Evolutionary conservation across 2,888 invertebrate species (phyloP), one percentile per base, ranked within the genome.

Genomic region (Melitaea athalia): DNA sequence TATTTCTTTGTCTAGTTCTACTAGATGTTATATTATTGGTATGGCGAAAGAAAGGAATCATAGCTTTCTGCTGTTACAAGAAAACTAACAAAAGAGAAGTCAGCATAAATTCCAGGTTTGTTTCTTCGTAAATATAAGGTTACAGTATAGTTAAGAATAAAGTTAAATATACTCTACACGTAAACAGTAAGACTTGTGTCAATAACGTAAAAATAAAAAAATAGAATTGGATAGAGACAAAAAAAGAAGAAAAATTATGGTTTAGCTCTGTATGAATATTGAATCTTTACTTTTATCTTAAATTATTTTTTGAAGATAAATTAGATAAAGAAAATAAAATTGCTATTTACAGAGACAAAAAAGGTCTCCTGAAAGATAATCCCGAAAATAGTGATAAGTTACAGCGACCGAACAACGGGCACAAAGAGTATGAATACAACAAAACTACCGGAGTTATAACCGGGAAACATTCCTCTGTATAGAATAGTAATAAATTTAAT

Each of bases 11-110:
- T 67, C 89, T 98, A 59, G 85, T 98, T 73, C 87, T 98, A 59
- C 93, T 98, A 72, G 99, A 99, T 85, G 85, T 97, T 0, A 93
- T 96, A 12, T 96, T 98, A 80, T 95, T 95, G 83, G 83, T 94
- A 84, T 90, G 94, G 80, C 89, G 90, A 75, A 81, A 90, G 69
- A 92, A 95, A 80, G 96, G 96, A n/a, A 92, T 96, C 53, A 91
- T 95, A 73, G 95, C 95, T n/a, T 89, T 92, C 63, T 93, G 95
- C 79, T 95, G 94, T 78, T 90, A 93, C 38, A 88, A 94, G 72
- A 94, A 94, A 67, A 95, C 95, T 78, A 94, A 94, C 60, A 92
- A 94, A 79, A 93, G 94, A 60, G 95, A 96, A 71, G 95, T 95
- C 70, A 95, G 94, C 38, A 59, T 85, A 5, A 82, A 85, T 63